phyloP scores from a whole-genome alignment of 53 echinoderm and acorn worm genomes.

The Holothuria scabra region DNA sequence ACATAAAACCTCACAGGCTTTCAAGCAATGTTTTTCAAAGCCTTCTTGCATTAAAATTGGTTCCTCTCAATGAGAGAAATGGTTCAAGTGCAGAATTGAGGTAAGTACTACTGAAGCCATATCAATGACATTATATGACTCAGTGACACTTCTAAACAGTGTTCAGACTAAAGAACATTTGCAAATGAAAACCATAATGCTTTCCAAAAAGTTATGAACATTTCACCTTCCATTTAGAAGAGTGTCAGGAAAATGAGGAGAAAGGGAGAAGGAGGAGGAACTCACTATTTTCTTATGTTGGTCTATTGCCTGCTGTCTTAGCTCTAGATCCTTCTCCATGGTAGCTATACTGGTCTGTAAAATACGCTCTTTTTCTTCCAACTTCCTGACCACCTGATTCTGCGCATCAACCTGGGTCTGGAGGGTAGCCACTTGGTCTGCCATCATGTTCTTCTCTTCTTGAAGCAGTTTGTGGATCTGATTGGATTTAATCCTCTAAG shows the following conservation, averaged over 20 bases:
- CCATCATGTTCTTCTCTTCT: constrained; percentile 96
- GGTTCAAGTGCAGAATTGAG: too few species aligned
- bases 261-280: not conserved
- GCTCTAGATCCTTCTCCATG: constrained; percentile 84
- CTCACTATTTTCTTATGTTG: constrained; percentile 88
- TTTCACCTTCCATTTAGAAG: too few species aligned
- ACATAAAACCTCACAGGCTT: too few species aligned
- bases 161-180: not conserved
- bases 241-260: not conserved
- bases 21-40: too few species aligned
- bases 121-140: too few species aligned
- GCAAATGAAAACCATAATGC: not conserved
- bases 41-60: too few species aligned
- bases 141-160: not conserved
- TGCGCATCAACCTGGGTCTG: constrained; percentile 99
- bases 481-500: constrained; percentile 94
- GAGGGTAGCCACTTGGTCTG: constrained; percentile 94
- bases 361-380: constrained; percentile 93
- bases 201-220: not conserved
- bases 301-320: constrained; percentile 85
- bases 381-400: constrained; percentile 94
- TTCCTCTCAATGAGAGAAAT: too few species aligned
- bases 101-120: too few species aligned
- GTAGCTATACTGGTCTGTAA: constrained; percentile 84
- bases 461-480: constrained; percentile 94